Evolutionary conservation across 2,113 vertebrate genomes (phyloP).

Genomic region (Camelus bactrianus): DNA sequence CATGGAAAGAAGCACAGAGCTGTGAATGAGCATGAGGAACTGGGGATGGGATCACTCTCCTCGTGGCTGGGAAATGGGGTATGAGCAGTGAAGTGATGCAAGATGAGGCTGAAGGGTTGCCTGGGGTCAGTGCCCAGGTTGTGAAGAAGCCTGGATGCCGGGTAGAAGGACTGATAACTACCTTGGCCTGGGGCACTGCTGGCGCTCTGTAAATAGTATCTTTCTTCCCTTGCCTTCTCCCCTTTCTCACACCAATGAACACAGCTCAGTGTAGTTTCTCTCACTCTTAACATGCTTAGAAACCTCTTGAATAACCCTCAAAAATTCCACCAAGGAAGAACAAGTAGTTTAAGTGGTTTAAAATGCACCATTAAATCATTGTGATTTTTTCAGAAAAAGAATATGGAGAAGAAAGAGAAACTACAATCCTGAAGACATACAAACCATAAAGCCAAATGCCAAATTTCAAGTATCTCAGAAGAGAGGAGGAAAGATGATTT

Average conservation of each 20-base stretch:
- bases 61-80: not conserved
- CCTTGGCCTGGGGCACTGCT: not conserved
- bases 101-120: not conserved
- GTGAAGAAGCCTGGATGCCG: not conserved
- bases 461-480: not conserved
- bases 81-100: not conserved
- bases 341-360: not conserved
- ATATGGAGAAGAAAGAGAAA: not conserved
- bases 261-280: not conserved
- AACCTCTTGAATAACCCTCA: not conserved
- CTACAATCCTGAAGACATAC: not conserved
- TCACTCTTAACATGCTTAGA: not conserved
- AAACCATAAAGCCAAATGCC: not conserved
- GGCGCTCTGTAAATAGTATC: not conserved
- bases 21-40: not conserved
- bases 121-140: not conserved
- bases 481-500: not conserved
- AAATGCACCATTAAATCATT: not conserved
- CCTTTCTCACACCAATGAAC: not conserved
- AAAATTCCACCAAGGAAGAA: not conserved
- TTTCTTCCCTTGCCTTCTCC: not conserved
- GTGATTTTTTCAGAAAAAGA: not conserved
- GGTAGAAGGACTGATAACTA: not conserved
- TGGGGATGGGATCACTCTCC: not conserved
- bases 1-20: not conserved